Evolutionary conservation across 2,888 invertebrate species (phyloP).

Genomic region (Horisme vitalbata): DNA sequence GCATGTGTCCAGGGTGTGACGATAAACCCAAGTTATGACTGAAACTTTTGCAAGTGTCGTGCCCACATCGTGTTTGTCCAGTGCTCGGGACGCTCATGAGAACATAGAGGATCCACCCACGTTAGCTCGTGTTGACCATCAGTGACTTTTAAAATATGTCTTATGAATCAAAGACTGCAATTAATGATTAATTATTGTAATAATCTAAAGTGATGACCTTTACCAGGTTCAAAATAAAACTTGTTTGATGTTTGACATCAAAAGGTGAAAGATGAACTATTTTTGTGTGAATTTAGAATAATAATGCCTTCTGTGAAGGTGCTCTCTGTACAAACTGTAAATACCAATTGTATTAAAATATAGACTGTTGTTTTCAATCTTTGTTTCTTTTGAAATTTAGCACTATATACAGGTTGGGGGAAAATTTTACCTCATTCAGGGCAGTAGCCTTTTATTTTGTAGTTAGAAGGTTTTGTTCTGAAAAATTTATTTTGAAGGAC

Average conservation of each 20-base stretch:
- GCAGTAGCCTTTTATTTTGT: no score
- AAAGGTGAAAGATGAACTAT: constrained; percentile 19
- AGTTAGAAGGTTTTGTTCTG: no score
- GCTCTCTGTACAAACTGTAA: constrained; percentile 70
- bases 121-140: no score
- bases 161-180: no score
- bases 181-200: neutral
- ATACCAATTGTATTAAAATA: constrained; percentile 61
- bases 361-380: constrained; percentile 65
- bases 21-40: no score
- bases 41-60: no score
- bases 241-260: constrained; percentile 31
- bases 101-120: no score
- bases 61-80: no score
- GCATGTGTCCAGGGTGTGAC: constrained; percentile 72
- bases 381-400: constrained; percentile 34
- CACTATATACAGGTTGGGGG: neutral
- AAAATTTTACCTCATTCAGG: no score
- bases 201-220: neutral
- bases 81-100: no score
- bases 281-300: constrained; percentile 43
- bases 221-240: neutral
- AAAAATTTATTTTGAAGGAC: no score
- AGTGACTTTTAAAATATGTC: no score
- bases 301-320: constrained; percentile 79